These are phyloP conservation scores for Xestia rhomboidea DNA, from an alignment of 2,888 invertebrate genomes.

Conservation along the genomic window DNA sequence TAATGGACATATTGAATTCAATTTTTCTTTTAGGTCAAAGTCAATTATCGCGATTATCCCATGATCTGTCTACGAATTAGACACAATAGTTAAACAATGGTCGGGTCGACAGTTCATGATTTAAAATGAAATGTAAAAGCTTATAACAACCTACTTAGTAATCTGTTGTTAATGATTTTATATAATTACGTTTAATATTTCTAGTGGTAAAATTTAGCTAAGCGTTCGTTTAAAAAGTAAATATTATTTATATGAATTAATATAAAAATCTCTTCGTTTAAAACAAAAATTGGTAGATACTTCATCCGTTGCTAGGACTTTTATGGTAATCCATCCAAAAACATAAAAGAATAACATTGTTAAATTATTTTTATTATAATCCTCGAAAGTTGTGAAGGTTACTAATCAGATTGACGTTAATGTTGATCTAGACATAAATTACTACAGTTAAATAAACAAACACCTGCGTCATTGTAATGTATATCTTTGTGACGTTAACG, in stretches of 20 bases:
- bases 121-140: too few species aligned
- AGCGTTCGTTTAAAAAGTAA: too few species aligned
- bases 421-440: conserved; percentile 43
- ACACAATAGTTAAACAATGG: too few species aligned
- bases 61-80: too few species aligned
- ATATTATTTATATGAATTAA: too few species aligned
- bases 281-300: too few species aligned
- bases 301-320: neutral
- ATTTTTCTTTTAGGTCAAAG: too few species aligned
- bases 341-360: neutral
- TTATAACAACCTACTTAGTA: neutral
- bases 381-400: neutral
- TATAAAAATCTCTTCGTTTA: too few species aligned
- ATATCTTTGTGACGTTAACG: conserved; percentile 55
- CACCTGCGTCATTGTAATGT: conserved; percentile 61
- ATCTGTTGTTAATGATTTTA: too few species aligned
- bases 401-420: conserved; percentile 34
- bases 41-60: too few species aligned
- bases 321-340: neutral
- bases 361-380: neutral
- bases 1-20: too few species aligned
- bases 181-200: neutral
- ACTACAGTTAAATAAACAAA: conserved; percentile 46
- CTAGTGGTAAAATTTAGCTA: neutral
- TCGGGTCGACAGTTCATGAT: too few species aligned